These are phyloP conservation scores for Drosophila repletoides DNA, from an alignment of 1,140 invertebrate species.

Conservation along the genomic window DNA sequence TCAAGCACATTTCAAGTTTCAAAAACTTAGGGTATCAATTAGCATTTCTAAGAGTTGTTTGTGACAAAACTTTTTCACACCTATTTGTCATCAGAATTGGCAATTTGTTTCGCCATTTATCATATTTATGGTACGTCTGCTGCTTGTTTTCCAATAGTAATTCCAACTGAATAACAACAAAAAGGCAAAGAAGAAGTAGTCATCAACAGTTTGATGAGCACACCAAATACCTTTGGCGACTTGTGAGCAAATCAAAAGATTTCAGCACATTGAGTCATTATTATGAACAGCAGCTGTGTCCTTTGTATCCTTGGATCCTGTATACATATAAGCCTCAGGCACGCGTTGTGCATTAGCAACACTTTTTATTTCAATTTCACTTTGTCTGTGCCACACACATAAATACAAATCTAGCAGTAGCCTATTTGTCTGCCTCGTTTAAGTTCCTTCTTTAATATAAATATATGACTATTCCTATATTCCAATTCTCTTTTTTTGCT, in stretches of 20 bases:
- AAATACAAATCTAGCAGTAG: constrained; percentile 31
- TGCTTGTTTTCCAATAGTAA: neutral
- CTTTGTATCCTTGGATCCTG: constrained; percentile 4
- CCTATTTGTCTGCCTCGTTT: constrained; percentile 25
- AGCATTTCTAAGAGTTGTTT: constrained; percentile 18
- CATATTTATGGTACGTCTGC: constrained; percentile 54
- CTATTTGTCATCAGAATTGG: constrained; percentile 48
- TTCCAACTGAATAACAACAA: no score
- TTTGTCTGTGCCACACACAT: constrained; percentile 38
- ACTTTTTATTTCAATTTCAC: constrained; percentile 50
- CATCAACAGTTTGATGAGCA: constrained; percentile 14
- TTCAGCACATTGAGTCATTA: neutral
- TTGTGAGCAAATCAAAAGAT: neutral
- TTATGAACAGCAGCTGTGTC: neutral
- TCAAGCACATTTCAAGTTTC: constrained; percentile 19
- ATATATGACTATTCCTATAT: no score
- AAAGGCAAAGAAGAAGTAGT: no score
- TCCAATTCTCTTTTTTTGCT: constrained; percentile 22
- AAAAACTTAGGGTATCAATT: constrained; percentile 13
- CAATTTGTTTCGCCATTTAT: constrained; percentile 47
- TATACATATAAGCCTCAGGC: neutral
- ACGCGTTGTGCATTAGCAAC: constrained; percentile 35
- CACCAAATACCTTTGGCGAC: neutral
- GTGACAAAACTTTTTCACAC: constrained; percentile 20
- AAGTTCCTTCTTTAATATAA: constrained; percentile 24